phyloP scores from a whole-genome alignment of 2,888 invertebrate species.

The Cyaniris semiargus region DNA sequence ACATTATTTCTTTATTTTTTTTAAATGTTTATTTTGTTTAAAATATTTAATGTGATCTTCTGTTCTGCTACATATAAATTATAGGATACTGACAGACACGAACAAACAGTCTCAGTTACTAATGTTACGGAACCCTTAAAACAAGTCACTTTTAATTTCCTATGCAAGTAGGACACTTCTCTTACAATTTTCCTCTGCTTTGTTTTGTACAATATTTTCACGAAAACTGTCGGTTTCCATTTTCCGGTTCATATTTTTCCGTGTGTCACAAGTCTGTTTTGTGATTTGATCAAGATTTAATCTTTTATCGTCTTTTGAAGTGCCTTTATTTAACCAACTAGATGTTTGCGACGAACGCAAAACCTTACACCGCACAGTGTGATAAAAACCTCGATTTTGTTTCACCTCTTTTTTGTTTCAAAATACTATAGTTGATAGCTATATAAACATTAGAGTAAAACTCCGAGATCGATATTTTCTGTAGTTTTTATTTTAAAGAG shows the following conservation, averaged over 20 bases:
- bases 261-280: conserved; percentile 15
- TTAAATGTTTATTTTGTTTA: too few species aligned
- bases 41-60: too few species aligned
- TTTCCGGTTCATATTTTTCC: conserved; percentile 26
- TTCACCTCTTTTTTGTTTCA: too few species aligned
- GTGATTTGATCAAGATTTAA: conserved; percentile 18
- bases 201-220: conserved; percentile 20
- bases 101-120: neutral
- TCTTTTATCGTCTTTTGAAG: neutral
- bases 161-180: neutral
- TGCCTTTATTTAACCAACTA: neutral
- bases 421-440: too few species aligned
- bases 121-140: neutral
- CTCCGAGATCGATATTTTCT: too few species aligned
- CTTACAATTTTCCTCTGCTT: neutral
- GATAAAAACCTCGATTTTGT: too few species aligned
- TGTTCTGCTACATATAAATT: too few species aligned
- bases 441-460: too few species aligned
- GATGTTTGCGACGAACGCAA: neutral
- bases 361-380: too few species aligned
- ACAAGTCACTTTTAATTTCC: neutral
- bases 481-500: too few species aligned
- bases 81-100: too few species aligned
- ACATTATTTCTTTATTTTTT: too few species aligned
- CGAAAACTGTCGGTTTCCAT: conserved; percentile 22